Evolutionary conservation across 2,797 vertebrate species (phyloP).

Genomic region (Sebastolobus altivelis): DNA sequence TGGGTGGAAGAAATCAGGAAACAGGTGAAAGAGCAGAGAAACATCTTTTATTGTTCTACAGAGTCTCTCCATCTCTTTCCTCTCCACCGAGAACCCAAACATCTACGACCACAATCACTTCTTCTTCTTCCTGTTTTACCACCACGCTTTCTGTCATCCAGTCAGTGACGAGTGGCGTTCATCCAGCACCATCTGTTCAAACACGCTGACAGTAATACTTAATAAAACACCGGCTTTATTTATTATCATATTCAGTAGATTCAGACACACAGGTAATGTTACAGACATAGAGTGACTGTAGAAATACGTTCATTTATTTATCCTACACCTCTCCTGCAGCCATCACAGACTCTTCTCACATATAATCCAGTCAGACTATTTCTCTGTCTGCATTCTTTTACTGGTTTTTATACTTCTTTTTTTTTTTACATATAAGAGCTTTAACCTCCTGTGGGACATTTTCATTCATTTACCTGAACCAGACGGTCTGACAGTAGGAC

Average conservation of each 20-base stretch:
- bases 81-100: background rate
- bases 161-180: constrained; percentile 23
- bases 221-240: constrained; percentile 37
- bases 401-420: background rate
- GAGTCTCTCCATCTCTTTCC: background rate
- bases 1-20: background rate
- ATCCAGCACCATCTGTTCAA: constrained; percentile 57
- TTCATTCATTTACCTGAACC: background rate
- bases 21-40: background rate
- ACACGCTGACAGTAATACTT: constrained; percentile 44
- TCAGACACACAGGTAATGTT: constrained; percentile 30
- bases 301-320: constrained; percentile 42
- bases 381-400: constrained; percentile 38
- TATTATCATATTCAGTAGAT: constrained; percentile 48
- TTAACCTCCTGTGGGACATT: constrained; percentile 1
- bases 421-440: constrained; percentile 1
- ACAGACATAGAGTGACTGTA: background rate
- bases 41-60: background rate
- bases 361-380: constrained; percentile 17
- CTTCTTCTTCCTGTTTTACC: background rate
- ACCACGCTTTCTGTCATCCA: constrained; percentile 26
- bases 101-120: background rate
- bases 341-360: background rate
- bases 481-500: constrained; percentile 21
- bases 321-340: constrained; percentile 35